Conservation (phyloP, 2,888 invertebrate genomes). For the Pelosia muscerda region DNA sequence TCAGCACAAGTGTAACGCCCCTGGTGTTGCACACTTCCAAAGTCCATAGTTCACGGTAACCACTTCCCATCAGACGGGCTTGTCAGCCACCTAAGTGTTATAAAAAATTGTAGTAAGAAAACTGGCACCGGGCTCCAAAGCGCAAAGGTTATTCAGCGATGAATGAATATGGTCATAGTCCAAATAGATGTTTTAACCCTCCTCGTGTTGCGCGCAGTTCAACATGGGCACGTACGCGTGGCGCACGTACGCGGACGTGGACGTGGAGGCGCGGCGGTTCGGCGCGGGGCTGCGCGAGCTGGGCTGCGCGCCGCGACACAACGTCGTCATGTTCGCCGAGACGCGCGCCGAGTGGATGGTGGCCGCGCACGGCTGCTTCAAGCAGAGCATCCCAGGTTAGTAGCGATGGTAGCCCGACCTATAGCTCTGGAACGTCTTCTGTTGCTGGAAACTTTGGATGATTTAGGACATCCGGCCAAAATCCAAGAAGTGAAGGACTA, state of each 20-base stretch:
- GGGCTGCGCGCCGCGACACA: constrained; percentile 90
- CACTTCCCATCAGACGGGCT: too few relatives aligned
- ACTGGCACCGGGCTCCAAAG: neutral
- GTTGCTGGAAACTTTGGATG: neutral
- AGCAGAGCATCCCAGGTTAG: constrained; percentile 94
- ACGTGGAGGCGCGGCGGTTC: constrained; percentile 91
- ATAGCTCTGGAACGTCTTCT: neutral
- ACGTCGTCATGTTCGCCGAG: constrained; percentile 98
- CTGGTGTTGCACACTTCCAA: too few relatives aligned
- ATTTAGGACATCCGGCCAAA: neutral
- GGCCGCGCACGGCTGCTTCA: constrained; percentile 98
- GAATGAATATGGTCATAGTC: neutral
- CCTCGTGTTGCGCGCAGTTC: constrained; percentile 85
- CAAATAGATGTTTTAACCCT: neutral
- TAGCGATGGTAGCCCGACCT: neutral
- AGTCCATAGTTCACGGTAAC: too few relatives aligned
- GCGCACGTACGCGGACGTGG: constrained; percentile 93
- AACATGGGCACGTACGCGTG: constrained; percentile 97
- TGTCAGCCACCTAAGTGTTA: too few relatives aligned
- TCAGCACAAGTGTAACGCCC: too few relatives aligned
- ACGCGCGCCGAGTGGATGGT: constrained; percentile 99
- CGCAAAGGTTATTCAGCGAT: neutral
- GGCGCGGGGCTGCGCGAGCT: constrained; percentile 94
- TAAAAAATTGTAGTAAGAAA: neutral
- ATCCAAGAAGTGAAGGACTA: too few relatives aligned